phyloP scores from a whole-genome alignment of 2,113 vertebrate genomes.

The Prionailurus bengalensis region DNA sequence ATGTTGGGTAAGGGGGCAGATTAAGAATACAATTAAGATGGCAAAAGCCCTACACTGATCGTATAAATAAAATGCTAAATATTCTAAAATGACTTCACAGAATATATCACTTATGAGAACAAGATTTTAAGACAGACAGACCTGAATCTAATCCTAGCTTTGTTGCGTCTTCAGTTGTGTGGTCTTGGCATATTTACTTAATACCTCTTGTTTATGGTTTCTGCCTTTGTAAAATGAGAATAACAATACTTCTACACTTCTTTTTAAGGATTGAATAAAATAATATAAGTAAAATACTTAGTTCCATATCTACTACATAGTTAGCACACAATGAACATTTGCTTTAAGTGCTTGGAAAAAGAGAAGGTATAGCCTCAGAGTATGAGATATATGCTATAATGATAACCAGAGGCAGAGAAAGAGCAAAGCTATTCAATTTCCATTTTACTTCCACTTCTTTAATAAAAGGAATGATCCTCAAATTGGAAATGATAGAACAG shows the following conservation, averaged over 20 bases:
- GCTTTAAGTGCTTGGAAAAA: background rate
- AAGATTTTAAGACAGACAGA: background rate
- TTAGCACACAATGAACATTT: background rate
- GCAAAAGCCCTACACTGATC: background rate
- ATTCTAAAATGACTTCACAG: slow-evolving; percentile 26
- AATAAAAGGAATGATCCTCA: slow-evolving; percentile 3
- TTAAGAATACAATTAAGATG: background rate
- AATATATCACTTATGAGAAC: background rate
- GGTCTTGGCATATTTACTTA: background rate
- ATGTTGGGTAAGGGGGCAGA: background rate
- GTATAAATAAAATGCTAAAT: slow-evolving; percentile 36
- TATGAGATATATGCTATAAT: background rate
- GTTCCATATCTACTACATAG: background rate
- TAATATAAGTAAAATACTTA: background rate
- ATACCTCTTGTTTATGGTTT: background rate
- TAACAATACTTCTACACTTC: background rate
- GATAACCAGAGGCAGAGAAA: background rate
- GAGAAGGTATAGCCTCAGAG: background rate
- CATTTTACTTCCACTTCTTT: slow-evolving; percentile 37
- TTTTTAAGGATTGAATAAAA: background rate
- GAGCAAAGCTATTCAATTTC: background rate
- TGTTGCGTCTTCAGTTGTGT: background rate
- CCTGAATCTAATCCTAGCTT: background rate
- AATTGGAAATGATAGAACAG: slow-evolving; percentile 9
- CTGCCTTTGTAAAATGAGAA: background rate